A percentile compares a stretch with the other conserved stretches of the same genome.
Evolutionary conservation across 2,797 vertebrate species (phyloP).

Genomic region (Betta splendens): DNA sequence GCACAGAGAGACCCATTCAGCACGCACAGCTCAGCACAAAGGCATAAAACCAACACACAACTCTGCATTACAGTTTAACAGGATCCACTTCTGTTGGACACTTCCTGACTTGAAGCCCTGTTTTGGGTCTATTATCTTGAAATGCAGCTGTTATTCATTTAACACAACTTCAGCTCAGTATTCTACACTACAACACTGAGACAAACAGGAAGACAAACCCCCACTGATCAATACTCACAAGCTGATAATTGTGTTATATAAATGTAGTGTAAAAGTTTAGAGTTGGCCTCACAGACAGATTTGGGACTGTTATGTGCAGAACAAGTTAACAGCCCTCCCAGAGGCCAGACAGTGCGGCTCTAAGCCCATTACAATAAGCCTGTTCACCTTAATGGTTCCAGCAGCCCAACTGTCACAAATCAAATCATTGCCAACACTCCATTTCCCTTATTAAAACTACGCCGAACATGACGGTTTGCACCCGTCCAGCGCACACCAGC

Average conservation of each 20-base stretch:
- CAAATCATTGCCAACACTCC: slow-evolving; percentile 67
- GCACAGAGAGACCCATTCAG: slow-evolving; percentile 30
- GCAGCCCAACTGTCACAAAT: slow-evolving; percentile 74
- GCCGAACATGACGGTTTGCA: slow-evolving; percentile 43
- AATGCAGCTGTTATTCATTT: slow-evolving; percentile 49
- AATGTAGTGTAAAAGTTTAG: slow-evolving; percentile 36
- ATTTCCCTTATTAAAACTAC: slow-evolving; percentile 71
- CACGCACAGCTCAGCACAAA: no score
- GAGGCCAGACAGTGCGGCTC: slow-evolving; percentile 58
- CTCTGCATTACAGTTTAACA: slow-evolving; percentile 30
- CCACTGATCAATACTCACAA: slow-evolving; percentile 33
- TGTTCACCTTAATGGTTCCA: slow-evolving; percentile 71
- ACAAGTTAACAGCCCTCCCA: slow-evolving; percentile 57
- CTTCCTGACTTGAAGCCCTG: slow-evolving; percentile 40
- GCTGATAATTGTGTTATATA: slow-evolving; percentile 12
- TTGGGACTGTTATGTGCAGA: slow-evolving; percentile 39
- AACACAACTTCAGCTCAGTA: slow-evolving; percentile 29
- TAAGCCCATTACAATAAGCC: slow-evolving; percentile 75
- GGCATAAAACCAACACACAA: slow-evolving; percentile 37
- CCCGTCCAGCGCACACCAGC: slow-evolving; percentile 34
- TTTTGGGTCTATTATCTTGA: slow-evolving; percentile 34
- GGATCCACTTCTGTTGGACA: slow-evolving; percentile 25
- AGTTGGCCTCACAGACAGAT: slow-evolving; percentile 50
- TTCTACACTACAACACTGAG: slow-evolving; percentile 23
- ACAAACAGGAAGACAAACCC: slow-evolving; percentile 12